Conservation (phyloP, 2,888 invertebrate genomes). For the Chrysopilus asiliformis region DNA sequence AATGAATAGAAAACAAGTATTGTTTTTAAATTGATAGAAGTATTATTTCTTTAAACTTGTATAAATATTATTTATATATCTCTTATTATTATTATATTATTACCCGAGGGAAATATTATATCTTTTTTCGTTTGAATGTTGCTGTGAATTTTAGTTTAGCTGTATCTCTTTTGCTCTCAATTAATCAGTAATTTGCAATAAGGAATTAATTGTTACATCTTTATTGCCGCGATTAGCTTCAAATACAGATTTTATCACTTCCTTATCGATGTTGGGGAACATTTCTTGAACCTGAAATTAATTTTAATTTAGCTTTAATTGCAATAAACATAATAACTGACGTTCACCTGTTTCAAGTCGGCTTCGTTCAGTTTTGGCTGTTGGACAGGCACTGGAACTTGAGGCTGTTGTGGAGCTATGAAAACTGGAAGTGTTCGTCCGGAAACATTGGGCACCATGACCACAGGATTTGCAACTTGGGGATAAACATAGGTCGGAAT, state of each 20-base stretch:
- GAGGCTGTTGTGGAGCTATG: slow-evolving; percentile 27
- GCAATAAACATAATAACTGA: slow-evolving; percentile 4
- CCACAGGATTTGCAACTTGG: slow-evolving; percentile 43
- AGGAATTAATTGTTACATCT: slow-evolving; percentile 76
- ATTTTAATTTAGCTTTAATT: slow-evolving; percentile 1
- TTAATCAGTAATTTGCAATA: slow-evolving; percentile 70
- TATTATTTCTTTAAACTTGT: too few species aligned
- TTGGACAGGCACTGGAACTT: slow-evolving; percentile 22
- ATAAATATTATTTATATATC: too few species aligned
- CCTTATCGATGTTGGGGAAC: slow-evolving; percentile 91
- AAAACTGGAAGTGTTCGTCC: slow-evolving; percentile 28
- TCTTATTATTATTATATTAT: too few species aligned
- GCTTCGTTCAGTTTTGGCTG: slow-evolving; percentile 38
- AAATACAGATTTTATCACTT: slow-evolving; percentile 80
- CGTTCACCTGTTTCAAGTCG: slow-evolving; percentile 48
- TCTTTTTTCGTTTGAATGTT: too few species aligned
- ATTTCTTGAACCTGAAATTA: slow-evolving; percentile 73
- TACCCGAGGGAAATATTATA: too few species aligned
- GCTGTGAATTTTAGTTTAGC: too few species aligned
- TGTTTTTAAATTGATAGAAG: too few species aligned
- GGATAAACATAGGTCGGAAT: slow-evolving; percentile 36
- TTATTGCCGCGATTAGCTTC: slow-evolving; percentile 84
- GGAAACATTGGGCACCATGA: slow-evolving; percentile 50
- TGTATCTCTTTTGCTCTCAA: too few species aligned
- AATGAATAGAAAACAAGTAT: too few species aligned